phyloP scores from a whole-genome alignment of 2,888 invertebrate genomes.

The Synanthedon andrenaeformis region DNA sequence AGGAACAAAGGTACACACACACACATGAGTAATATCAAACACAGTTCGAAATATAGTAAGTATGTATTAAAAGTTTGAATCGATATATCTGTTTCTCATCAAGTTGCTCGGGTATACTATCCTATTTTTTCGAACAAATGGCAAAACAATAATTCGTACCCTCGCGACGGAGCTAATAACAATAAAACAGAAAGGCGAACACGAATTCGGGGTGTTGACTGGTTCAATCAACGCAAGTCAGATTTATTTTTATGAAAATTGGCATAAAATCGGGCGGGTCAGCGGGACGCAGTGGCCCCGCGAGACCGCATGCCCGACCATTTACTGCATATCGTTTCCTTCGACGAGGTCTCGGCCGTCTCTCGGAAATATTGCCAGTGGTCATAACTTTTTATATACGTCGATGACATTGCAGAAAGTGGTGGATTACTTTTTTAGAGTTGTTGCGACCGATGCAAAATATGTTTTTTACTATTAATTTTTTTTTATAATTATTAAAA shows the following conservation, averaged over 20 bases:
- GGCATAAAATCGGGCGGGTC: conserved; percentile 69
- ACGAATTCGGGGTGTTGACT: conserved; percentile 55
- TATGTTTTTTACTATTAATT: not conserved
- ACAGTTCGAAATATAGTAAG: no score
- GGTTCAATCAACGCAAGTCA: conserved; percentile 68
- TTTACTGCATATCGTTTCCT: conserved; percentile 71
- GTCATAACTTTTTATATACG: conserved; percentile 71
- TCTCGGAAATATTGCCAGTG: conserved; percentile 64
- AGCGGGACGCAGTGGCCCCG: conserved; percentile 56
- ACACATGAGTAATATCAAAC: no score
- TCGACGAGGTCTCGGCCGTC: conserved; percentile 34
- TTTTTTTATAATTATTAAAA: no score
- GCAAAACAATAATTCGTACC: conserved; percentile 69
- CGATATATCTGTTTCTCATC: conserved; percentile 9
- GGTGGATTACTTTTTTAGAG: conserved; percentile 34
- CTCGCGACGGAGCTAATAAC: conserved; percentile 64
- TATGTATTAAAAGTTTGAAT: no score
- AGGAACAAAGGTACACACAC: no score
- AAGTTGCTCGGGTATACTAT: conserved; percentile 29
- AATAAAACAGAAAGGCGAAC: conserved; percentile 69
- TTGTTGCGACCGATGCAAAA: conserved; percentile 15
- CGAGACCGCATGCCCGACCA: conserved; percentile 66
- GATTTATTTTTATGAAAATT: conserved; percentile 72
- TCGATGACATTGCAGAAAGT: conserved; percentile 68
- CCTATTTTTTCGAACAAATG: conserved; percentile 58